A percentile compares a stretch with the other conserved stretches of the same genome.
These are phyloP conservation scores for Monoplex corrugatus DNA, from an alignment of 2,888 invertebrate species.

Conservation along the genomic window DNA sequence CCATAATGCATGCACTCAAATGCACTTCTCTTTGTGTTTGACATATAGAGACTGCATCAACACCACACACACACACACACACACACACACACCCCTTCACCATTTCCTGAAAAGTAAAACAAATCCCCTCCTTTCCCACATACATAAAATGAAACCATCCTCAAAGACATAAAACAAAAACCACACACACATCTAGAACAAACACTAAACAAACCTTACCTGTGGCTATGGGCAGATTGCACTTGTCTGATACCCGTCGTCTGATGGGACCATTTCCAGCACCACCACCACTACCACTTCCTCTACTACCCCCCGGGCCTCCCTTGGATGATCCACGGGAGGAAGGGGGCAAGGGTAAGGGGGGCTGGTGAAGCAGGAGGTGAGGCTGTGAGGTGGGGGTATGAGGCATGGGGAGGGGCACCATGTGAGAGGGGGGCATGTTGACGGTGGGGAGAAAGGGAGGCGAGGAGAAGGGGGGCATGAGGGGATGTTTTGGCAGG, in stretches of 20 bases:
- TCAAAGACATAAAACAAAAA: neutral
- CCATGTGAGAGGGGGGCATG: constrained; percentile 53
- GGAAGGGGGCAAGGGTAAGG: constrained; percentile 57
- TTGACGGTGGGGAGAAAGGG: constrained; percentile 52
- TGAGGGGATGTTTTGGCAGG: constrained; percentile 48
- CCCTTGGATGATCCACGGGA: constrained; percentile 49
- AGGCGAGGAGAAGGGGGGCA: constrained; percentile 52
- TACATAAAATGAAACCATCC: too few relatives aligned
- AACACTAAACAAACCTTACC: too few relatives aligned
- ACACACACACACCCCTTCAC: too few relatives aligned
- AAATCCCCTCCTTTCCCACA: too few relatives aligned
- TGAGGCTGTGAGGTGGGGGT: constrained; percentile 62
- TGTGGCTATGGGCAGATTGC: constrained; percentile 92
- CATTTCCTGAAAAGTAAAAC: too few relatives aligned
- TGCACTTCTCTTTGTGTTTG: too few relatives aligned
- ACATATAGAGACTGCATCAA: too few relatives aligned
- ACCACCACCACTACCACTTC: constrained; percentile 36
- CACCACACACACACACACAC: too few relatives aligned
- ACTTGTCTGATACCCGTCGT: constrained; percentile 94
- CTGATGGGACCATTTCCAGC: constrained; percentile 87
- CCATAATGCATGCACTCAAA: too few relatives aligned
- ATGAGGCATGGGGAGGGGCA: constrained; percentile 56
- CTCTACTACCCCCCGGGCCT: constrained; percentile 28
- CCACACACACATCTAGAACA: too few relatives aligned
- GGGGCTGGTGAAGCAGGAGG: constrained; percentile 55